Base-by-base conservation (phyloP, 2,888 invertebrate species). In the Thymelicus sylvestris region DNA sequence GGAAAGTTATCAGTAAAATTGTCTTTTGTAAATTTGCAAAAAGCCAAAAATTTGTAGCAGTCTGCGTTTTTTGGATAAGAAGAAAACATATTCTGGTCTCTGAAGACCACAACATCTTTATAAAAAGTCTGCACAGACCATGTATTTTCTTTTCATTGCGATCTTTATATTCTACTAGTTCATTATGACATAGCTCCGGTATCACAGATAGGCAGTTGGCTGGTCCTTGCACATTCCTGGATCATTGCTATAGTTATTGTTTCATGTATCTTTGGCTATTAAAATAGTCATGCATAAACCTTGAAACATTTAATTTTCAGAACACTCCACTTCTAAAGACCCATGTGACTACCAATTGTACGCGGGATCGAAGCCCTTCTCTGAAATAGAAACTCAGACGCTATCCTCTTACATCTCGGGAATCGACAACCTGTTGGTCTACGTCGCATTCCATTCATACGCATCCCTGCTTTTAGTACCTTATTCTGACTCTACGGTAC, bases 361-460 rank as follows among this genome's bases (percentile, higher is more conserved):
- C 83, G 95, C 95, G 4, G 97, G 97, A 13, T 88, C 94, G 0
- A 75, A 78, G 0, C 93, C 96, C 0, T 97, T 97, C 86, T 97
- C 97, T 0, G 97, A 97, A 81, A 87, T 94, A 0, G 97, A 97
- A 82, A 96, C 96, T 0, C 87, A 84, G 47, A 83, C 94, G 0
- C 80, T 96, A 0, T 90, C 96, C 0, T 79, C 94, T 8, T 96
- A 95, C 78, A 89, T 96, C 6, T 79, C 84, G 0, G 86, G 94
- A 13, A 81, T 94, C 41, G 89, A 92, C 60, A 94, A 95, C 74
- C 82, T 96, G 24, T 85, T 92, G 38, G 94, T 95, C 12, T 97
- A 97, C 82, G 86, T 97, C 4, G 94, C 95, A 0, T 95, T 97
- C 82, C 97, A 97, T 83, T 95, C 97, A 0, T 96, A 95, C 78